These are phyloP conservation scores for Polypedilum vanderplanki DNA, from an alignment of 1,140 invertebrate genomes.

Conservation along the genomic window DNA sequence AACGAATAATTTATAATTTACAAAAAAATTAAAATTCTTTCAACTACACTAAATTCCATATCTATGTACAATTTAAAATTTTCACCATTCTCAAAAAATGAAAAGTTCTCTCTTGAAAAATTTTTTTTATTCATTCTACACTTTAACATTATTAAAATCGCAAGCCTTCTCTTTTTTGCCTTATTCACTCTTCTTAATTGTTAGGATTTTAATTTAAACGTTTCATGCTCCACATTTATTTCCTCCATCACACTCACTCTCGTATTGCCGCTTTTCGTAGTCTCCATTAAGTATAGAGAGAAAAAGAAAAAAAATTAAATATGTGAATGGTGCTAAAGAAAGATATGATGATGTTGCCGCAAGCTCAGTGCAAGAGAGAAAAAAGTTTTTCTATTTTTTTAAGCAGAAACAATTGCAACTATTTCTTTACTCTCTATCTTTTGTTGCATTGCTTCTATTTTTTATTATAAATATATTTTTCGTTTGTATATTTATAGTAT, in stretches of 20 bases:
- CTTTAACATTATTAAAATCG: too few relatives aligned
- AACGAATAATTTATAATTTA: too few relatives aligned
- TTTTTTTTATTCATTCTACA: too few relatives aligned
- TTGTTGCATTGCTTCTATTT: constrained; percentile 5
- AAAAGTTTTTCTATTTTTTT: neutral
- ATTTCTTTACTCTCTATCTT: neutral
- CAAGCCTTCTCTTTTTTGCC: too few relatives aligned
- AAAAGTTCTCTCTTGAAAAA: too few relatives aligned
- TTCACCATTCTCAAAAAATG: too few relatives aligned
- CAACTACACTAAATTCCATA: too few relatives aligned
- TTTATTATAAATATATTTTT: neutral
- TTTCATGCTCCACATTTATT: neutral
- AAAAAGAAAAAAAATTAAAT: neutral
- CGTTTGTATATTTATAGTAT: too few relatives aligned
- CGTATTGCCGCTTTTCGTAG: neutral
- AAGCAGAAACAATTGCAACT: constrained; percentile 18
- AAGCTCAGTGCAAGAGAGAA: neutral
- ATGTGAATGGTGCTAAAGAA: neutral
- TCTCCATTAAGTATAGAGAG: too few relatives aligned
- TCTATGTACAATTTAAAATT: too few relatives aligned
- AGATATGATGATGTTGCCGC: constrained; percentile 16
- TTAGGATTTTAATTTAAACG: constrained; percentile 10
- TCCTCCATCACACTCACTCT: neutral
- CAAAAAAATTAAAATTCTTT: too few relatives aligned
- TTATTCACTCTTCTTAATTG: neutral